Conservation (phyloP, 2,113 vertebrate species). For the Tetrao urogallus region DNA sequence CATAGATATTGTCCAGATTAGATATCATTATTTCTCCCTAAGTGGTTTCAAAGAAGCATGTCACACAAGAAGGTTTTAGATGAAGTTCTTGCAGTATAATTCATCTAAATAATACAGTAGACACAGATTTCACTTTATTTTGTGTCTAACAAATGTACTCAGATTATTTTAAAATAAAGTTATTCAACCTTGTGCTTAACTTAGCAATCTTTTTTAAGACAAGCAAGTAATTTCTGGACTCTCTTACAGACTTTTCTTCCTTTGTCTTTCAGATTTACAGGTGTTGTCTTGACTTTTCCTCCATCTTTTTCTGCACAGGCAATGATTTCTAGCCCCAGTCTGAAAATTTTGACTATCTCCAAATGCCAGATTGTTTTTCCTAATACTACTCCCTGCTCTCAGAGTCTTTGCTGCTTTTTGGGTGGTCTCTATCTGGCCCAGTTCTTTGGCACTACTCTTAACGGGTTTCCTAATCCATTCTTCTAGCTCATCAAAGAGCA, state of each 20-base stretch:
- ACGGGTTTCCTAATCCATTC: neutral
- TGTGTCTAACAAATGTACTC: neutral
- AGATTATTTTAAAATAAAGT: neutral
- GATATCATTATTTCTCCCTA: neutral
- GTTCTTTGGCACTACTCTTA: neutral
- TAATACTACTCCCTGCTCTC: neutral
- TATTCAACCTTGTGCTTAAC: neutral
- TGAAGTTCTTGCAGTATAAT: neutral
- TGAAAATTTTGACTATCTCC: neutral
- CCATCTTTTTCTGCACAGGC: neutral
- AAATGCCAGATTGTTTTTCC: neutral
- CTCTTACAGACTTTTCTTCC: neutral
- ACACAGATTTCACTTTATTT: neutral
- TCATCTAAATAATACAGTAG: neutral
- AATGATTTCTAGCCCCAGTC: neutral
- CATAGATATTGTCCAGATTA: neutral
- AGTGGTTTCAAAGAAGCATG: neutral
- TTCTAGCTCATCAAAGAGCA: neutral
- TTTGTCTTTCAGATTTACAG: neutral
- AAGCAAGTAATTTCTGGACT: neutral
- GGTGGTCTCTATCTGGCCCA: neutral
- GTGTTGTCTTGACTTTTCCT: neutral
- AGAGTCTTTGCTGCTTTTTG: neutral
- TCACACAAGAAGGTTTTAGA: neutral
- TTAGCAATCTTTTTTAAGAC: neutral